Evolutionary conservation across 53 echinoderm and acorn worm species (phyloP).

Genomic region (Stichopus horrens): DNA sequence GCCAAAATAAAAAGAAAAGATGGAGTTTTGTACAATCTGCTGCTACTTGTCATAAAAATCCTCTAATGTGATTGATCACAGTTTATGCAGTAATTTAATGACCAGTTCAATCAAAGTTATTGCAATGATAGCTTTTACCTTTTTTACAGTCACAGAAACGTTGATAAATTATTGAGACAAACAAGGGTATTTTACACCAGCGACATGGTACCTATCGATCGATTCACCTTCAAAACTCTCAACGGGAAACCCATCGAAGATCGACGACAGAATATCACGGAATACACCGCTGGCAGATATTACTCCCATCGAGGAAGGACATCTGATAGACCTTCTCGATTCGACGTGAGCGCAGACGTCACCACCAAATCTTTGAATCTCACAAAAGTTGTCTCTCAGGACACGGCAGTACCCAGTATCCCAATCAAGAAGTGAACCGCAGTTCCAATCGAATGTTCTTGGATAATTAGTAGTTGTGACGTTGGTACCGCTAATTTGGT

Average conservation of each 20-base stretch:
- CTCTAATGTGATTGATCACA: too few species aligned
- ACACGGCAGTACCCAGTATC: not conserved
- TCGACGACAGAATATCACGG: not conserved
- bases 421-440: not conserved
- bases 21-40: too few species aligned
- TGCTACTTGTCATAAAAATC: too few species aligned
- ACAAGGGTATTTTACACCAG: not conserved
- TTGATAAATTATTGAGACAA: not conserved
- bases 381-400: not conserved
- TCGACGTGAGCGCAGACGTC: not conserved
- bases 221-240: not conserved
- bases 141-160: too few species aligned
- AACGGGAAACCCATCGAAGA: not conserved
- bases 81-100: too few species aligned
- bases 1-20: too few species aligned
- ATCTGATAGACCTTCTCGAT: not conserved
- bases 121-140: too few species aligned
- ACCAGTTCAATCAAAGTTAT: too few species aligned
- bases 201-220: not conserved
- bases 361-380: not conserved
- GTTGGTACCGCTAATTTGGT: not conserved
- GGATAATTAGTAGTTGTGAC: not conserved
- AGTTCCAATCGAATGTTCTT: not conserved
- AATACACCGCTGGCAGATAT: not conserved
- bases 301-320: not conserved